Conservation (phyloP, 2,113 vertebrate genomes). For the Narcine bancroftii region DNA sequence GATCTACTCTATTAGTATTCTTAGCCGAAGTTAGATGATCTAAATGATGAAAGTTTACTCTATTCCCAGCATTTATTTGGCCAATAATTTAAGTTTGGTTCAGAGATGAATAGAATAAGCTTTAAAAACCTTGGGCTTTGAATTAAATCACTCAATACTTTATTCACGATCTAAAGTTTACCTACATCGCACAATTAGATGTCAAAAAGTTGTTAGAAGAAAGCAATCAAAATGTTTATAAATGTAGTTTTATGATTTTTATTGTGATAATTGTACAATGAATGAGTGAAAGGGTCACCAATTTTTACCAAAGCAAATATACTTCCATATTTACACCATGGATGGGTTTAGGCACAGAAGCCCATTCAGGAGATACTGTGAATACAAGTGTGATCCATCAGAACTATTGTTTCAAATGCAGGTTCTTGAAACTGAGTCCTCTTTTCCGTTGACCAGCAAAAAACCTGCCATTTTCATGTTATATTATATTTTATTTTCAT, state of each 20-base stretch:
- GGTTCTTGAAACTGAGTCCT: background rate
- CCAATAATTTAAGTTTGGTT: background rate
- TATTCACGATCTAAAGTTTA: background rate
- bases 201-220: background rate
- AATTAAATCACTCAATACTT: background rate
- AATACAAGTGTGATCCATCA: background rate
- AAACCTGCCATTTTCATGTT: background rate
- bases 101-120: background rate
- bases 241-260: background rate
- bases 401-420: background rate
- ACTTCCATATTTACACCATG: background rate
- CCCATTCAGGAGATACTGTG: background rate
- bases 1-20: too few species aligned
- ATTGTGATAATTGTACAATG: background rate
- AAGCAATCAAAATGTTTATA: background rate
- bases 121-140: background rate
- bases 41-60: background rate
- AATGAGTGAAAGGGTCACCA: background rate
- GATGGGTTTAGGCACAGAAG: background rate
- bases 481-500: too few species aligned
- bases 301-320: background rate
- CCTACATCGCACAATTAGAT: background rate
- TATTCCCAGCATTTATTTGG: background rate
- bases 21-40: background rate
- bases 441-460: background rate